phyloP scores from a whole-genome alignment of 2,888 invertebrate genomes.

The Rotaria socialis region DNA sequence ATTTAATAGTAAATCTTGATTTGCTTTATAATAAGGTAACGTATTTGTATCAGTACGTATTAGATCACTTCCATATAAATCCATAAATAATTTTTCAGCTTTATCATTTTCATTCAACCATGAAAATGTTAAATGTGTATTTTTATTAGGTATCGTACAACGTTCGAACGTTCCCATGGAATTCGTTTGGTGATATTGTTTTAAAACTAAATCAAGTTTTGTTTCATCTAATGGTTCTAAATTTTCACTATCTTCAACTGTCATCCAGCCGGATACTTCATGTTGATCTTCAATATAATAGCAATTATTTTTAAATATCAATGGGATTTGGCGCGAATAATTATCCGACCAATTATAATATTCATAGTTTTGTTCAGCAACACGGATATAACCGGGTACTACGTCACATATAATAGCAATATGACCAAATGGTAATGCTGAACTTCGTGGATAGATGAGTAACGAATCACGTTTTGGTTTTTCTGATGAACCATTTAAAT shows the following conservation, averaged over 20 bases:
- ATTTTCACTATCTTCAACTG: background rate
- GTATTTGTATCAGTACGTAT: background rate
- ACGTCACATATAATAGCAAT: slow-evolving; percentile 16
- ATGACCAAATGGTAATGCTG: slow-evolving; percentile 8
- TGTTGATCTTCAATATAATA: slow-evolving; percentile 23
- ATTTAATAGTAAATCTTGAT: slow-evolving; percentile 24
- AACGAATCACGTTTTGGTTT: background rate
- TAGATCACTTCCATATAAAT: background rate
- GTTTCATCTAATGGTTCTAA: slow-evolving; percentile 21
- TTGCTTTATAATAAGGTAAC: background rate
- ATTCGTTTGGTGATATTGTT: background rate
- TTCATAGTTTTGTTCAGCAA: slow-evolving; percentile 17
- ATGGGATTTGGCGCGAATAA: slow-evolving; percentile 15
- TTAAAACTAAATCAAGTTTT: background rate
- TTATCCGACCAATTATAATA: slow-evolving; percentile 20
- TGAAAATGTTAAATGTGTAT: background rate
- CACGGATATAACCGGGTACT: background rate
- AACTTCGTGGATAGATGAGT: slow-evolving; percentile 19
- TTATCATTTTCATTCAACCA: background rate
- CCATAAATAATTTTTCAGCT: background rate
- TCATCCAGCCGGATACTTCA: background rate
- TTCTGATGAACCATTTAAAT: background rate
- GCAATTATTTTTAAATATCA: background rate
- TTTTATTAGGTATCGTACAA: background rate
- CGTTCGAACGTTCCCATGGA: background rate